Base-by-base conservation (phyloP, 1,140 invertebrate species). In the Leguminivora glycinivorella region DNA sequence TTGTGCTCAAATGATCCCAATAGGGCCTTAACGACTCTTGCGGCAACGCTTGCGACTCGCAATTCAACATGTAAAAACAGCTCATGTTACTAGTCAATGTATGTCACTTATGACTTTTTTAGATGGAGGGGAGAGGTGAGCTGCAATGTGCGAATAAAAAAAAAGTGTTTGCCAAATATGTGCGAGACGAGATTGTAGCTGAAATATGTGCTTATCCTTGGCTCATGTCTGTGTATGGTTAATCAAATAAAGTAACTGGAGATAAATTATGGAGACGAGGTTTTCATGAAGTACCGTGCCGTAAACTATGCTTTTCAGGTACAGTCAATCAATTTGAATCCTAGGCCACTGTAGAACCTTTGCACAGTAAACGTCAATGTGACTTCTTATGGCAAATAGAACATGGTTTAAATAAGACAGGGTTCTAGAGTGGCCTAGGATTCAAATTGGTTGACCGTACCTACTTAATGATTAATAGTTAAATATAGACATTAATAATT, bases 1-100 rank as follows among this genome's bases (percentile, higher is more conserved):
- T 58, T 58, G 24, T 58, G 25, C 56, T 52, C 56, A 58, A 58
- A 58, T 58, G 56, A 58, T 58, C 56, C 56, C 14, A 58, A 58
- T 58, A 25, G 56, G 24, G 56, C 5, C 9, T 22, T 58, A 58
- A 58, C 14, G 56, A 25, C 9, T 26, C 9, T 58, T 58, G 56
- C 56, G 56, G 56, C 56, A 26, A 14, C 52, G 52, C 19, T 22
- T 56, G 56, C 24, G 22, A 26, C 56, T 22, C 47, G 47, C 19
- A 10, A 12, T 52, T 52, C 7, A 22, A 52, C 47, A 0, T 52
- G n/a, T 22, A 7, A 52, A 22, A 52, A 52, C 6, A n/a, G 47
- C 17, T 4, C 10, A 52, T 22, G 7, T 22, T 10, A 52, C 0
- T 22, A 52, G 7, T 17, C 7, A 19, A 52, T 52, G 47, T 52